Evolutionary conservation across 2,797 vertebrate species (phyloP), one percentile per base, ranked within the genome.

Genomic region (Linurgus olivaceus): DNA sequence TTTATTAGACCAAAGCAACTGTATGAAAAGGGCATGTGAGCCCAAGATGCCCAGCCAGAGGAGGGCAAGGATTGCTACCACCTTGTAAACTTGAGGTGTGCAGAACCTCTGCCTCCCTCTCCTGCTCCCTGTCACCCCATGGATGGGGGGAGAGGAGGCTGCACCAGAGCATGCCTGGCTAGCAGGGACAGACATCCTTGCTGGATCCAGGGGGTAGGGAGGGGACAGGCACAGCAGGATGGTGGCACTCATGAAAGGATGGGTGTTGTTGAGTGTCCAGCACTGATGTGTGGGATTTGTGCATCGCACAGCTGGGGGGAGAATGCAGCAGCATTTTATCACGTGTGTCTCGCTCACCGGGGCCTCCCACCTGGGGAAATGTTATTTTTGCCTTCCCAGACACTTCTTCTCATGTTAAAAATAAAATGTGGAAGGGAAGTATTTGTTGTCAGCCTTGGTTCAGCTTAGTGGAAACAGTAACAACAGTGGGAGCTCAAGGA

Each of bases 401-500:
- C 54, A 62, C 50, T 96, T 88, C 66, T 96, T 97, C 96, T 93
- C 81, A 95, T 92, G 76, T 68, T 79, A 57, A 92, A 96, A 83
- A 81, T 78, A 88, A 96, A 91, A 90, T 81, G 88, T 55, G 52
- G 86, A 90, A 51, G 93, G 94, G 76, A 93, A 96, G 88, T 86
- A 47, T 86, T 80, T 54, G n/a, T 57, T 74, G 71, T 86, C 7
- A 1, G 94, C 94, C 96, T 76, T 91, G 78, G 83, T 97, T 94
- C 95, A 73, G 92, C 86, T 84, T 91, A 31, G 66, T 61, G 62
- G 93, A 97, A 97, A 96, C 62, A 62, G 96, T 68, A 96, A 98
- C 98, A 98, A 98, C 96, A 82, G 72, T 63, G 86, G 97, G 96
- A 98, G 98, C 97, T 97, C 92, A 94, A 96, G 96, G 93, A 66